Evolutionary conservation across 2,888 invertebrate genomes (phyloP).

Genomic region (Epinotia ramella): DNA sequence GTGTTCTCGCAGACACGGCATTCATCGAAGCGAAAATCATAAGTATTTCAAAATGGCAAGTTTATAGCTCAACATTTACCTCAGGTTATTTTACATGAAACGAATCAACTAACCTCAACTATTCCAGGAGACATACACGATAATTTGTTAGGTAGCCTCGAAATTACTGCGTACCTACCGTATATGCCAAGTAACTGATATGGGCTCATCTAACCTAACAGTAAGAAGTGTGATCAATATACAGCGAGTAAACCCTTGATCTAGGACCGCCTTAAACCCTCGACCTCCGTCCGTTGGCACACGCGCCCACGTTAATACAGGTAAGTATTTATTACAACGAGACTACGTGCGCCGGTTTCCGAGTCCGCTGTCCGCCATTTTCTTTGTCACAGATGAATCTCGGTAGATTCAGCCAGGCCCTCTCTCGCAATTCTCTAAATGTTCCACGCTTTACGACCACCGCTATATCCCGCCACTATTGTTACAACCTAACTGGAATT

Average conservation of each 20-base stretch:
- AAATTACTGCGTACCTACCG: neutral
- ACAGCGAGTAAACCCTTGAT: neutral
- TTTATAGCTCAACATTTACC: too few species aligned
- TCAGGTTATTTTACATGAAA: too few species aligned
- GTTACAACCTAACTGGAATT: constrained; percentile 60
- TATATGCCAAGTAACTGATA: neutral
- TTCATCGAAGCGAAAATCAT: too few species aligned
- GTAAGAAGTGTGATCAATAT: constrained; percentile 5
- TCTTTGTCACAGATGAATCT: constrained; percentile 41
- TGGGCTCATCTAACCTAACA: neutral
- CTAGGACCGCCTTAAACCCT: constrained; percentile 6
- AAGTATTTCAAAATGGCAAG: too few species aligned
- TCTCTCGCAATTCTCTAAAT: constrained; percentile 56
- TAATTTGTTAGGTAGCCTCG: neutral
- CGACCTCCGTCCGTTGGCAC: constrained; percentile 8
- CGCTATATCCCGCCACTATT: constrained; percentile 59
- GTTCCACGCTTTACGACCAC: constrained; percentile 53
- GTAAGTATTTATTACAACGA: constrained; percentile 37
- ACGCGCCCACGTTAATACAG: constrained; percentile 30
- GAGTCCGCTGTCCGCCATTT: constrained; percentile 14
- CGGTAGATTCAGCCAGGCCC: constrained; percentile 40
- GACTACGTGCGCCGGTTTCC: constrained; percentile 30
- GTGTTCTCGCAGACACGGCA: too few species aligned
- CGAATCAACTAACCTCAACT: too few species aligned
- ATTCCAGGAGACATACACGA: neutral